phyloP scores from a whole-genome alignment of 2,797 vertebrate genomes.

The Scyliorhinus canicula region DNA sequence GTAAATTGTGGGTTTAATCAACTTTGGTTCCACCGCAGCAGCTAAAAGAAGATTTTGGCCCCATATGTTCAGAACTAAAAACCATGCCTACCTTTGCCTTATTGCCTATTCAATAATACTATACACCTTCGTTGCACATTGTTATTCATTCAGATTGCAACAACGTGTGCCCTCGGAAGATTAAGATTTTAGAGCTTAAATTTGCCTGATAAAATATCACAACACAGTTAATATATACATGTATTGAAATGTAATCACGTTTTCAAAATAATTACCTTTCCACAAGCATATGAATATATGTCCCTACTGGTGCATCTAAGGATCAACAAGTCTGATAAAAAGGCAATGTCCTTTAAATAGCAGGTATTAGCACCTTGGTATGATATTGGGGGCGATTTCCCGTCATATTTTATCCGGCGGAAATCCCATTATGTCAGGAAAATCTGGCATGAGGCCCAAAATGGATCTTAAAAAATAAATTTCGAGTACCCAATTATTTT shows the following conservation, averaged over 20 bases:
- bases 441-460: too few species aligned
- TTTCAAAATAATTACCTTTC: slow-evolving; percentile 1
- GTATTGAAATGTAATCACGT: background rate
- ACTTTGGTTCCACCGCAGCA: background rate
- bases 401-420: too few species aligned
- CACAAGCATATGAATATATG: background rate
- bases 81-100: background rate
- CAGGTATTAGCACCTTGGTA: background rate
- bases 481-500: too few species aligned
- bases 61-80: background rate
- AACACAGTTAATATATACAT: background rate
- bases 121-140: background rate
- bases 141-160: background rate
- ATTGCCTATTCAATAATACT: background rate
- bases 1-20: background rate
- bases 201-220: background rate
- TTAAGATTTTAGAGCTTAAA: background rate
- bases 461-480: too few species aligned
- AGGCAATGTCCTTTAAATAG: background rate
- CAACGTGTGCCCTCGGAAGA: background rate
- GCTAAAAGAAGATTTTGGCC: background rate
- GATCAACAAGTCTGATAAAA: background rate
- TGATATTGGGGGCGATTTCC: too few species aligned
- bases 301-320: background rate
- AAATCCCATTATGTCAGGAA: too few species aligned